phyloP scores from a whole-genome alignment of 1,140 invertebrate species.

The Latrodectus geometricus region DNA sequence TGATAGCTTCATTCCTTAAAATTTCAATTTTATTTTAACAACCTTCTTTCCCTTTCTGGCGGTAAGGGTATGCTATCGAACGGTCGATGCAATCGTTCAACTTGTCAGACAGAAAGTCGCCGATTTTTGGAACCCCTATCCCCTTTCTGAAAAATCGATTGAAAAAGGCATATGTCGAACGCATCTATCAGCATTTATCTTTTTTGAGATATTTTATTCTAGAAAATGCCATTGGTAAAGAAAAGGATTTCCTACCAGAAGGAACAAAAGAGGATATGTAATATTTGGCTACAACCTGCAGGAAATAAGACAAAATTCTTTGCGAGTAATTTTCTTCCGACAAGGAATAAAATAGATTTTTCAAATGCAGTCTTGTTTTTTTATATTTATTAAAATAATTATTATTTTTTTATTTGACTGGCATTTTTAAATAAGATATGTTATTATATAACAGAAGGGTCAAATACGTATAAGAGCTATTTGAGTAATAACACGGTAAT shows the following conservation, averaged over 20 bases:
- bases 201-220: constrained; percentile 27
- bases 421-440: too few species aligned
- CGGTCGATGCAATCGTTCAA: constrained; percentile 50
- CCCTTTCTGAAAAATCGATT: constrained; percentile 33
- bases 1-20: constrained; percentile 50
- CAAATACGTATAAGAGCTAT: too few species aligned
- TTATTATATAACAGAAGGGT: too few species aligned
- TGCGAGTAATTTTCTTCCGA: too few species aligned
- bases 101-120: constrained; percentile 46
- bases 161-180: constrained; percentile 55
- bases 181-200: constrained; percentile 53
- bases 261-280: too few species aligned
- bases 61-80: neutral
- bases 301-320: too few species aligned
- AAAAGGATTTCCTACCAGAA: neutral
- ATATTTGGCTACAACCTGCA: too few species aligned
- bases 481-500: too few species aligned
- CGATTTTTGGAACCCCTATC: constrained; percentile 12
- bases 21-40: constrained; percentile 30
- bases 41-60: constrained; percentile 15
- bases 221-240: constrained; percentile 3
- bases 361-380: too few species aligned
- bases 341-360: too few species aligned
- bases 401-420: too few species aligned
- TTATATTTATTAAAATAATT: too few species aligned